Evolutionary conservation across 2,797 vertebrate species (phyloP), one percentile per base, ranked within the genome.

Genomic region (Brachymystax lenok): DNA sequence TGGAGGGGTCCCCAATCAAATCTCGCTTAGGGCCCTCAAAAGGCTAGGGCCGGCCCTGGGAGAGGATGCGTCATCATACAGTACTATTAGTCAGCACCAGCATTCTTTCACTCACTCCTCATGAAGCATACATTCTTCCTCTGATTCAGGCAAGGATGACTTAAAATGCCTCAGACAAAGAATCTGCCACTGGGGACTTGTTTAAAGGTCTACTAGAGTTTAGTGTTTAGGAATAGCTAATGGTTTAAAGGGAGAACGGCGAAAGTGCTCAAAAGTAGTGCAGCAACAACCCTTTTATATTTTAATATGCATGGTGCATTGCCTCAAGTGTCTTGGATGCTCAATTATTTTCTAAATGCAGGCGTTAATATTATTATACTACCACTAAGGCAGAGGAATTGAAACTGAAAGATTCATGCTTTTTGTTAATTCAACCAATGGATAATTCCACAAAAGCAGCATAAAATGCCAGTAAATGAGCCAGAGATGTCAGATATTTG

Each of bases 361-460:
- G 5, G 56, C 80, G 77, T 81, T 86, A 81, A 87, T 84, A 86
- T 85, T 81, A 87, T 88, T 81, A 82, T 75, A 82, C 63, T 59
- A 50, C 73, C 33, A 74, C 46, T 28, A 85, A 83, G 79, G 69
- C 50, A 0, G 54, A 69, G 79, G 71, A 76, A 75, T 89, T 77
- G 81, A 79, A 30, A 14, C 69, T 80, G 83, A 86, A 86, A 89
- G 80, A 86, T 88, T 88, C 84, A 90, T 86, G 77, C 64, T 80
- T 77, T 74, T 77, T 69, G 78, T 16, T 63, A 83, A 85, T 84
- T 68, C 67, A 69, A 83, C 70, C 54, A 83, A 88, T 87, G 75
- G 87, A 91, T 91, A 84, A 90, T 90, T 87, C 82, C 85, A 85
- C 51, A 71, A 83, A 87, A 87, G 77, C 82, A 67, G 82, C 80